Evolutionary conservation across 2,113 vertebrate genomes (phyloP), one percentile per base, ranked within the genome.

Genomic region (Trichomycterus rosablanca): DNA sequence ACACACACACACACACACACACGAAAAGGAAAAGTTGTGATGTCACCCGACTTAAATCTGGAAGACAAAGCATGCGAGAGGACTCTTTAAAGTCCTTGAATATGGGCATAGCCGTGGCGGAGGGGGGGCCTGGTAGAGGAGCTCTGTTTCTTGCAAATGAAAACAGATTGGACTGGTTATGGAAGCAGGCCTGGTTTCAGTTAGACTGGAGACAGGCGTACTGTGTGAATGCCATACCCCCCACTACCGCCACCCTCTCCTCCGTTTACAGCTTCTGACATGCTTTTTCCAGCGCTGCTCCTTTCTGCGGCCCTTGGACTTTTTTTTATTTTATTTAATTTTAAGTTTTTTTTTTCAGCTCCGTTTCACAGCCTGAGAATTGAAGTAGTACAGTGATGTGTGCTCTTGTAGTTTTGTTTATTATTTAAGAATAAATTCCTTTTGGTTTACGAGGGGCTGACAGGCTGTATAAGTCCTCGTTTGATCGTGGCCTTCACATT

Each of bases 151-250:
- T 89, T 87, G 72, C 76, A 91, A 92, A 91, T 86, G 70, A 82
- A 83, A 89, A 87, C 87, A 84, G 79, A 80, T 84, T 89, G 81
- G 83, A 89, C 81, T 85, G 84, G 90, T 88, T 89, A 89, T 89
- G 86, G 87, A 84, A 88, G 87, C 86, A 87, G 75, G 91, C 88
- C 91, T 96, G 92, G 86, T 96, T 93, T 88, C 83, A 90, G 89
- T 95, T 94, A 92, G 79, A 83, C 84, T 87, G 88, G 90, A 94
- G 91, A 89, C 91, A 93, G 90, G 80, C 87, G 88, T 81, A 88
- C 87, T 83, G 80, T 88, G 88, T 86, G 86, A 88, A 87, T 85
- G 88, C 83, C 86, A 83, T 90, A 71, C 70, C 78, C 78, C 59
- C 74, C 75, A 68, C 75, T 66, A 61, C 68, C 46, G 55, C 74